These are phyloP conservation scores for Hanleya hanleyi DNA, from an alignment of 2,888 invertebrate species.

Conservation along the genomic window DNA sequence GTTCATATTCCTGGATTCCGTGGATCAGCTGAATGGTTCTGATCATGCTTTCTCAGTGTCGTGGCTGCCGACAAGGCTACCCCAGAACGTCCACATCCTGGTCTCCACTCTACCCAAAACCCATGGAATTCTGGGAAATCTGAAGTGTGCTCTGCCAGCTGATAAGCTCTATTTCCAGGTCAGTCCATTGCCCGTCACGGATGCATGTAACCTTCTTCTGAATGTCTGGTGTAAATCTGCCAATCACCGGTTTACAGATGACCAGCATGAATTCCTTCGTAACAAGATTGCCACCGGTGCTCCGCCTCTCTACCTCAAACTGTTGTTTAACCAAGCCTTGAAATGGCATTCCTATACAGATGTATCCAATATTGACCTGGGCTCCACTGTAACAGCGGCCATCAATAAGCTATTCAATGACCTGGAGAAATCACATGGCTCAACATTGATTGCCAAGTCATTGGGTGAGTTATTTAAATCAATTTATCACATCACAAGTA, in stretches of 20 bases:
- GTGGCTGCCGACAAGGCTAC: slow-evolving; percentile 58
- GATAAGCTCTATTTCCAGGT: slow-evolving; percentile 48
- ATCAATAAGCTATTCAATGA: slow-evolving; percentile 53
- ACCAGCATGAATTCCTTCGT: slow-evolving; percentile 49
- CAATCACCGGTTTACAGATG: slow-evolving; percentile 44
- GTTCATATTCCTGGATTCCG: slow-evolving; percentile 58
- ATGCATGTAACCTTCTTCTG: slow-evolving; percentile 43
- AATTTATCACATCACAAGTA: too few species aligned
- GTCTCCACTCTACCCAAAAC: slow-evolving; percentile 51
- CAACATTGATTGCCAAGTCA: slow-evolving; percentile 46
- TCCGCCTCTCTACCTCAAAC: slow-evolving; percentile 57
- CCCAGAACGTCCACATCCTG: slow-evolving; percentile 50
- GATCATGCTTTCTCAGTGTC: slow-evolving; percentile 54
- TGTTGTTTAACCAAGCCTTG: slow-evolving; percentile 50
- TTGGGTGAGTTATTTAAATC: slow-evolving; percentile 61
- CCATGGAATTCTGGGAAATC: slow-evolving; percentile 44
- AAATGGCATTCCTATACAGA: slow-evolving; percentile 57
- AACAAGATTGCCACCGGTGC: slow-evolving; percentile 42
- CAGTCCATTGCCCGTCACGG: slow-evolving; percentile 31
- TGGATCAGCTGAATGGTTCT: slow-evolving; percentile 53
- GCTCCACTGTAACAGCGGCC: slow-evolving; percentile 43
- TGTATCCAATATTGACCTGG: slow-evolving; percentile 37
- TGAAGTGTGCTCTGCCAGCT: slow-evolving; percentile 31
- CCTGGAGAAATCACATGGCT: slow-evolving; percentile 56
- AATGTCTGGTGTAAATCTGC: slow-evolving; percentile 29